Evolutionary conservation across 2,797 vertebrate genomes (phyloP).

Genomic region (Schizopygopsis pylzovi): DNA sequence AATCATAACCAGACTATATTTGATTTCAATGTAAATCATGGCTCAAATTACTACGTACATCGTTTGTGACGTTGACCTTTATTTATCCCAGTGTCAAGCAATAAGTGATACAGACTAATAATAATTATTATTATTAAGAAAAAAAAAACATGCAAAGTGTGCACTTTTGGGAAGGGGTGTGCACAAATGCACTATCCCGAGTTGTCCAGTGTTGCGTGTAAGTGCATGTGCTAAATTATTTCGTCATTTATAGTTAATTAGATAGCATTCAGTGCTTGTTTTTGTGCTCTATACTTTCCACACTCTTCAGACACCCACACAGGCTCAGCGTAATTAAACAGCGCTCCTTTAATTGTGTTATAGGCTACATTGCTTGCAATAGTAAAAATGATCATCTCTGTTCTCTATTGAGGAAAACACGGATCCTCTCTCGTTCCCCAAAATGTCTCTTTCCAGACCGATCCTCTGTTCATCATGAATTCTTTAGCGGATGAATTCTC

Average conservation of each 20-base stretch:
- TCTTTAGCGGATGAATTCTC: constrained; percentile 78
- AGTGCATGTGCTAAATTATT: constrained; percentile 39
- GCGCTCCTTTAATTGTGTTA: constrained; percentile 74
- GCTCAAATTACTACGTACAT: background rate
- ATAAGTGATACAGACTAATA: background rate
- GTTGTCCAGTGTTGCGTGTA: constrained; percentile 30
- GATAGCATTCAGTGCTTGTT: constrained; percentile 64
- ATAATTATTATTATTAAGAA: background rate
- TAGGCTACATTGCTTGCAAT: constrained; percentile 51
- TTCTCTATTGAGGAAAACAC: constrained; percentile 79
- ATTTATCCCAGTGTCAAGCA: background rate
- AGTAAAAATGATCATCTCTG: constrained; percentile 34
- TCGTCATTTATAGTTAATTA: constrained; percentile 68
- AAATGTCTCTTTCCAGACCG: constrained; percentile 63
- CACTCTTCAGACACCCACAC: constrained; percentile 59
- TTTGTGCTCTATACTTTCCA: constrained; percentile 60
- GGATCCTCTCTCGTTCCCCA: constrained; percentile 75
- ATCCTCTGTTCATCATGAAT: constrained; percentile 87
- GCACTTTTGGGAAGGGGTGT: constrained; percentile 4
- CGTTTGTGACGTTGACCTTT: background rate
- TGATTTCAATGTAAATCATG: background rate
- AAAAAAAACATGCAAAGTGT: background rate
- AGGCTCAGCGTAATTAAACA: constrained; percentile 65
- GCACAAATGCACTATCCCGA: constrained; percentile 12
- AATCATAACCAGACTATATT: background rate